Evolutionary conservation across 2,797 vertebrate genomes (phyloP).

Genomic region (Nothura maculosa): DNA sequence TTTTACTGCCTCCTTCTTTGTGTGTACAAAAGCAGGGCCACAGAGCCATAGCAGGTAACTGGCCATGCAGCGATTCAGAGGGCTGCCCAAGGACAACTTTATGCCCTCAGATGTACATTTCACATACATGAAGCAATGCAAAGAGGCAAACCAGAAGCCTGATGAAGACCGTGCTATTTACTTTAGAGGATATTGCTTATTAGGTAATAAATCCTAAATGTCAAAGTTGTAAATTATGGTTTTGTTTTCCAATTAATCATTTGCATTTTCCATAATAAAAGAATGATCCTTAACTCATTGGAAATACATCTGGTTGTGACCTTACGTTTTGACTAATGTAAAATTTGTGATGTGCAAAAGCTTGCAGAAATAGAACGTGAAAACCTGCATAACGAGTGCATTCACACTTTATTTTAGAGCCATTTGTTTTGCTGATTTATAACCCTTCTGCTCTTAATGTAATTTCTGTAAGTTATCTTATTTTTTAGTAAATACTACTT

Average conservation of each 20-base stretch:
- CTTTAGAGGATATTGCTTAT: neutral
- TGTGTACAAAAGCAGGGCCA: neutral
- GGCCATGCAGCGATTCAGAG: neutral
- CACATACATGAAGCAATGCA: neutral
- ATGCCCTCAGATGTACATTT: neutral
- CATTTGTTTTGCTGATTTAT: neutral
- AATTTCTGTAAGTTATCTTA: neutral
- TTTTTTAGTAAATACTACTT: neutral
- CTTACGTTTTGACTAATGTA: neutral
- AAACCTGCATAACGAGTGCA: neutral
- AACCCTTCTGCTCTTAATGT: neutral
- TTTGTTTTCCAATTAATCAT: neutral
- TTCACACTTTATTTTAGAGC: neutral
- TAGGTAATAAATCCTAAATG: neutral
- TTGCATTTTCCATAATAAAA: neutral
- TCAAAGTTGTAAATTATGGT: neutral
- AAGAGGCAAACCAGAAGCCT: neutral
- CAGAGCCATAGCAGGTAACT: neutral
- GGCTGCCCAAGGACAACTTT: neutral
- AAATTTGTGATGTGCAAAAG: neutral
- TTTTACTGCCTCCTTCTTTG: neutral
- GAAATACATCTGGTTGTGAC: neutral
- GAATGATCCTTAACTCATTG: neutral
- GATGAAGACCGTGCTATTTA: neutral
- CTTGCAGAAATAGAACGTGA: neutral